Percentiles rank a stretch among this genome's conserved stretches.
Evolutionary conservation across 1,140 invertebrate genomes (phyloP).

Genomic region (Cyclargus thomasi): DNA sequence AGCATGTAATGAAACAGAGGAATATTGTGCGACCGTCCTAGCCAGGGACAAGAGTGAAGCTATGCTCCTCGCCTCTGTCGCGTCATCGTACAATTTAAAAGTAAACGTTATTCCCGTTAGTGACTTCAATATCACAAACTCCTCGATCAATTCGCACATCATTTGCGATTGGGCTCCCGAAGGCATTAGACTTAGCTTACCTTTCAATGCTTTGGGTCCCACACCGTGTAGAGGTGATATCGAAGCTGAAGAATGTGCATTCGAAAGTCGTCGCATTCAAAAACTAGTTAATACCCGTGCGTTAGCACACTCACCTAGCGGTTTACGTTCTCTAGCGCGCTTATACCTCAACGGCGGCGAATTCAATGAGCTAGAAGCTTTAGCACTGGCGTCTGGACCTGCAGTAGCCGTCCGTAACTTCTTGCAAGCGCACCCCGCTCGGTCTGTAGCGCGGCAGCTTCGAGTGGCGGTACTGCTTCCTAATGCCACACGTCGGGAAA

Average conservation of each 20-base stretch:
- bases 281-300: constrained; percentile 38
- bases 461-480: constrained; percentile 42
- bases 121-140: constrained; percentile 3
- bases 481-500: constrained; percentile 30
- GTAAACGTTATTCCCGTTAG: constrained; percentile 30
- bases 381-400: constrained; percentile 21
- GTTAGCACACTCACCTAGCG: constrained; percentile 34
- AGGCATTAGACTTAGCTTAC: constrained; percentile 12
- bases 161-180: constrained; percentile 39
- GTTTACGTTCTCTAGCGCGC: constrained; percentile 30
- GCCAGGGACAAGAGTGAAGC: constrained; percentile 37
- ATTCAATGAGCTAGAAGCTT: constrained; percentile 28
- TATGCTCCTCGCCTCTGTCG: constrained; percentile 24
- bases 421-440: constrained; percentile 29
- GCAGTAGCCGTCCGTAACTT: constrained; percentile 27
- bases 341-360: constrained; percentile 25
- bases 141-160: constrained; percentile 6
- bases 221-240: constrained; percentile 33
- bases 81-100: constrained; percentile 20
- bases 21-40: constrained; percentile 40
- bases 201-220: constrained; percentile 25
- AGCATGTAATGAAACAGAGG: constrained; percentile 30
- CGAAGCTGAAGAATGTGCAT: constrained; percentile 35
- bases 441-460: constrained; percentile 27
- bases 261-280: constrained; percentile 44